phyloP scores from a whole-genome alignment of 2,888 invertebrate genomes.

The Bibio marci region DNA sequence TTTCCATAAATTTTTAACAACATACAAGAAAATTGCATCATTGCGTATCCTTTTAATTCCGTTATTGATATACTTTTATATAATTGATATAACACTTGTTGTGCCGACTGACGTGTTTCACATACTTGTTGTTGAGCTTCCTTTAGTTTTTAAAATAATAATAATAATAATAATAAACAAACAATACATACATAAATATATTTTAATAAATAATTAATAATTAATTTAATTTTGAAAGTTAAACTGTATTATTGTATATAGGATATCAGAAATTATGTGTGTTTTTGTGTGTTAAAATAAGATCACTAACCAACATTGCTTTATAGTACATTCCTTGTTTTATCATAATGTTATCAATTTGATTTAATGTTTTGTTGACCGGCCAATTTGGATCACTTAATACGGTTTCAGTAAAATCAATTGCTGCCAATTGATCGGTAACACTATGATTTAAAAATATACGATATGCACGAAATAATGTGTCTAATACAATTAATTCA shows the following conservation, averaged over 20 bases:
- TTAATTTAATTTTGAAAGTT: too few species aligned
- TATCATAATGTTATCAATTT: conserved; percentile 41
- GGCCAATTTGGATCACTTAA: conserved; percentile 37
- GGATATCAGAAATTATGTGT: too few species aligned
- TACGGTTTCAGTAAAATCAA: conserved; percentile 46
- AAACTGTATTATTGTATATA: too few species aligned
- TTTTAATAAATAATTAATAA: too few species aligned
- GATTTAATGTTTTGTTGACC: conserved; percentile 37
- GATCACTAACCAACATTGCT: conserved; percentile 45
- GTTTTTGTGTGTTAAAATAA: too few species aligned
- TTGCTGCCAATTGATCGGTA: conserved; percentile 34
- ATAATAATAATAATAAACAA: not conserved
- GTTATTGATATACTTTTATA: conserved; percentile 65
- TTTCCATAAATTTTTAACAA: conserved; percentile 56
- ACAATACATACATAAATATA: not conserved
- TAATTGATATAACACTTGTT: conserved; percentile 65
- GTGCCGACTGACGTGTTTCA: conserved; percentile 56
- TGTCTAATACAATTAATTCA: conserved; percentile 43
- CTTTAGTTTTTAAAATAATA: conserved; percentile 28
- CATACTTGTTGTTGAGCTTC: conserved; percentile 50
- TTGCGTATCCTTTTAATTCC: conserved; percentile 72
- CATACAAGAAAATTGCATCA: conserved; percentile 85
- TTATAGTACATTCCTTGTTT: conserved; percentile 47
- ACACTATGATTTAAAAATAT: conserved; percentile 22
- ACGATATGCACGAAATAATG: conserved; percentile 48